Evolutionary conservation across 37 sponge, comb jelly and placozoan genomes (phyloP).

Genomic region (Petrosia ficiformis): DNA sequence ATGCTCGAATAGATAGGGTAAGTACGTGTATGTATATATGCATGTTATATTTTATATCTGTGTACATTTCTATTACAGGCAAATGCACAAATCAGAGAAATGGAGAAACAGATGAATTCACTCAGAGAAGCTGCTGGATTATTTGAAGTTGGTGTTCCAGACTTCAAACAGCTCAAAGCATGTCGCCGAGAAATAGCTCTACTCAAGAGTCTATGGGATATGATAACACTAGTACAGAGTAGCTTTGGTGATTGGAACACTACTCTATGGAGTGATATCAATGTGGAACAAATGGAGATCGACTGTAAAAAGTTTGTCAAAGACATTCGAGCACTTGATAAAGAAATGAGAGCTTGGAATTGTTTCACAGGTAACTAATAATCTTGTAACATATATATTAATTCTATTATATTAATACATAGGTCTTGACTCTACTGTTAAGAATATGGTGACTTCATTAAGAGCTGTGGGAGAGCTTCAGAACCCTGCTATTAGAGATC

Average conservation of each 20-base stretch:
- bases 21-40: not conserved
- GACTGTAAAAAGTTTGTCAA: constrained; percentile 97
- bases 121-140: constrained; percentile 80
- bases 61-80: constrained; percentile 15
- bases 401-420: no score
- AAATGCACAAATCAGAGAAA: constrained; percentile 42
- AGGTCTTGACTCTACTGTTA: constrained; percentile 88
- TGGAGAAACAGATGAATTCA: constrained; percentile 83
- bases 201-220: constrained; percentile 94
- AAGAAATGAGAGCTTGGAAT: constrained; percentile 99
- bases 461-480: constrained; percentile 97
- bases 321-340: constrained; percentile 95
- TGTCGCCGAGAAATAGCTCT: constrained; percentile 79
- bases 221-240: constrained; percentile 81
- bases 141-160: constrained; percentile 96
- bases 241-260: constrained; percentile 94
- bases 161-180: constrained; percentile 95
- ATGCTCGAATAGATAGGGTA: constrained; percentile 63
- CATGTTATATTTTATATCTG: not conserved
- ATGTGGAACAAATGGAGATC: constrained; percentile 97
- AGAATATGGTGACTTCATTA: constrained; percentile 99
- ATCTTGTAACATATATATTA: not conserved
- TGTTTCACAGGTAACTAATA: constrained; percentile 61
- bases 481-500: constrained; percentile 96
- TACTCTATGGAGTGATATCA: constrained; percentile 92